Base-by-base conservation (phyloP, 1,140 invertebrate species). In the Drosophila asahinai region DNA sequence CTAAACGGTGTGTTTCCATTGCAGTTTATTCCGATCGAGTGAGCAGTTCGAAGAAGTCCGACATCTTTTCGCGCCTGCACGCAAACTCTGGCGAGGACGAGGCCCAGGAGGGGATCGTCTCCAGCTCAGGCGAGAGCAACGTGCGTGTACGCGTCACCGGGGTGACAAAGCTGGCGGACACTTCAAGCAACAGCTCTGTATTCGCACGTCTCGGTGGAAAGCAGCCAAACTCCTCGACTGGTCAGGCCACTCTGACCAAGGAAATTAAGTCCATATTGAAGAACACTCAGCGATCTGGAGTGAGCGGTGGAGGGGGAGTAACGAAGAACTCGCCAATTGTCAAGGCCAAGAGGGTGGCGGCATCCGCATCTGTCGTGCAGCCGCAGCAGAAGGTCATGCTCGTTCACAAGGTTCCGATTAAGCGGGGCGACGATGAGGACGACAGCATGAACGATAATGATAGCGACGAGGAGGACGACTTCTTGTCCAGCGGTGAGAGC, bases 241-340 rank as follows among this genome's bases (percentile, higher is more conserved):
- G 22, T 0, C 48, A 87, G 8, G 64, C 62, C 0, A 64, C 59
- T 1, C 25, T 81, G 2, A 80, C 83, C n/a, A 91, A 83, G 48
- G 86, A 92, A 67, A 93, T 92, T 8, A 92, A 92, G 55, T 92
- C 90, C 8, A 92, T 93, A 60, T 61, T 93, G 25, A 93, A 92
- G 68, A 93, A 92, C 60, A 72, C 80, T 14, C 76, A 77, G n/a
- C 65, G 65, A 25, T 71, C 80, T 5, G 33, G 52, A 11, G 38
- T 47, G n/a, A 4, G 17, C 17, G 71, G 17, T 7, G 71, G 49
- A 30, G 51, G 33, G 5, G 60, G 80, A 14, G 54, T 55, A n/a
- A 77, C 58, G 9, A 80, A 61, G 5, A 89, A 89, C 57, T 72
- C 86, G 17, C 52, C 86, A n/a, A 92, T 92, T 49, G 49, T 87